Evolutionary conservation across 2,797 vertebrate species (phyloP).

Genomic region (Octomys mimax): DNA sequence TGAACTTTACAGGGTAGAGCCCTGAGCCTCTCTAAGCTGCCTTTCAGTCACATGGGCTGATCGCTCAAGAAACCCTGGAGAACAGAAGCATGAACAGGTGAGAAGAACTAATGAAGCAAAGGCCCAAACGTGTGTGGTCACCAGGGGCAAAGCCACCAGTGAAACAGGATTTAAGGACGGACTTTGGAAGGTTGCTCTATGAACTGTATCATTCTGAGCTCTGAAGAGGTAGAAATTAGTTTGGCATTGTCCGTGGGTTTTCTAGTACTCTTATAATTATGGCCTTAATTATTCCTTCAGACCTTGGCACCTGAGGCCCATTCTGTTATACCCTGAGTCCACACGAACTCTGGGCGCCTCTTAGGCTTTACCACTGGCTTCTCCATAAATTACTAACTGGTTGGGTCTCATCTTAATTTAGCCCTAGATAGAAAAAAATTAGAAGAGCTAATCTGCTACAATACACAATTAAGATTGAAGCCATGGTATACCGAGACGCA

Average conservation of each 20-base stretch:
- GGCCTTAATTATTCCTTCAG: conserved; percentile 26
- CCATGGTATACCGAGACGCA: background rate
- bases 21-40: background rate
- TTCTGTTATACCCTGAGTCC: background rate
- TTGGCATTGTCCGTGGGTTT: background rate
- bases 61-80: background rate
- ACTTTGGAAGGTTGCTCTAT: background rate
- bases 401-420: conserved; percentile 31
- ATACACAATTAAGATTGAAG: conserved; percentile 55
- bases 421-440: conserved; percentile 35
- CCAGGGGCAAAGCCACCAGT: background rate
- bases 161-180: background rate
- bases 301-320: background rate
- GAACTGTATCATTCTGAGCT: background rate
- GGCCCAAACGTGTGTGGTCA: background rate
- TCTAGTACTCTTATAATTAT: conserved; percentile 22
- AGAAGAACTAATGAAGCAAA: background rate
- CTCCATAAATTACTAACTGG: conserved; percentile 26
- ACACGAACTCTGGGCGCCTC: background rate
- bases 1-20: background rate
- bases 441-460: conserved; percentile 15
- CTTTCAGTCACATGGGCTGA: background rate
- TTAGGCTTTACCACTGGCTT: conserved; percentile 4
- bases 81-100: background rate
- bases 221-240: conserved; percentile 18